Percentiles rank a stretch among this genome's conserved stretches.
Conservation (phyloP, 1,140 invertebrate species). For the Oppia nitens region DNA sequence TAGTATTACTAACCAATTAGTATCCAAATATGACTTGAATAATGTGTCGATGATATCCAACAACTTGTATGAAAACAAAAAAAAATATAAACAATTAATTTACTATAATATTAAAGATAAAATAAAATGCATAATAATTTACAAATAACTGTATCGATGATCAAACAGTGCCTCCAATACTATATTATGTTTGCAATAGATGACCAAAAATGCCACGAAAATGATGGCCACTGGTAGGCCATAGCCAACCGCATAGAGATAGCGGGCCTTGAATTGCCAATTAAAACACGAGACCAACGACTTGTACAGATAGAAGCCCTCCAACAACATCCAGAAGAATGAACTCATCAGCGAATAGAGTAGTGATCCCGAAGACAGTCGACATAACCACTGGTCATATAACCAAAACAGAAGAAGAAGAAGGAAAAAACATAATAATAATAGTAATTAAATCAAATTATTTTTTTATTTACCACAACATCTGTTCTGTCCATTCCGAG, state of each 20-base stretch:
- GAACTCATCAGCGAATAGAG: slow-evolving; percentile 30
- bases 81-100: not conserved
- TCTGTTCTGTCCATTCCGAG: slow-evolving; percentile 13
- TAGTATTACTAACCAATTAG: not conserved
- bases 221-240: not conserved
- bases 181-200: not conserved
- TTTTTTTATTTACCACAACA: not conserved
- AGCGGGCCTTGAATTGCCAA: not conserved
- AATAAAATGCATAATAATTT: not conserved
- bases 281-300: slow-evolving; percentile 32
- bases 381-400: slow-evolving; percentile 21
- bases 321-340: slow-evolving; percentile 34
- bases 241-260: not conserved
- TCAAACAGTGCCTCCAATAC: not conserved
- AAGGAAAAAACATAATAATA: not conserved
- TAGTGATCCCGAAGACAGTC: slow-evolving; percentile 28
- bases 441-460: not conserved
- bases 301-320: slow-evolving; percentile 32
- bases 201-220: not conserved
- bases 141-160: not conserved
- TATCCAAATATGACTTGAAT: slow-evolving; percentile 1
- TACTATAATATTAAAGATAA: not conserved
- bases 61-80: not conserved
- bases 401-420: too few species aligned
- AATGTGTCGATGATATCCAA: slow-evolving; percentile 1